Evolutionary conservation across 35 echinoderm and acorn worm species (phyloP).

Genomic region (Apostichopus californicus): DNA sequence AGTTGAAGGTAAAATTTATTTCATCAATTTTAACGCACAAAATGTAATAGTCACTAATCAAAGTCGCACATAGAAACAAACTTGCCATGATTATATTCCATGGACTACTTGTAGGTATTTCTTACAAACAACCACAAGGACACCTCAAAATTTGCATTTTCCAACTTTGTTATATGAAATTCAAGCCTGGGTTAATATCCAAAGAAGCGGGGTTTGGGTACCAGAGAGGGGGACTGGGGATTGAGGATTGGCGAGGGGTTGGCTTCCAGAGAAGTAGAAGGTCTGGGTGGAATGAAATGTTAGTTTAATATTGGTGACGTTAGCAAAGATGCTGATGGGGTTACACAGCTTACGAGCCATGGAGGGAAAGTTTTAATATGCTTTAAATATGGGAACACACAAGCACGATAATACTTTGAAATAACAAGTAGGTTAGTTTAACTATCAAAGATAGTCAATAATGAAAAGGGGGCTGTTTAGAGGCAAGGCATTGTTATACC

Average conservation of each 20-base stretch:
- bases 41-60: no score
- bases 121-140: background rate
- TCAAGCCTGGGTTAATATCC: background rate
- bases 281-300: background rate
- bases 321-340: background rate
- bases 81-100: background rate
- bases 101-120: background rate
- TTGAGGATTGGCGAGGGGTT: background rate
- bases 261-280: background rate
- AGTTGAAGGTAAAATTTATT: background rate
- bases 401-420: background rate
- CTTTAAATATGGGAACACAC: background rate
- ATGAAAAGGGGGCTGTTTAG: no score
- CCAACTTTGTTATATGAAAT: background rate
- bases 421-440: background rate
- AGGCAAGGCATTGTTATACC: no score
- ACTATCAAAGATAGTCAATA: background rate
- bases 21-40: no score
- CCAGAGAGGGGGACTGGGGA: background rate
- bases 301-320: background rate
- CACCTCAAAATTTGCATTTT: constrained; percentile 21
- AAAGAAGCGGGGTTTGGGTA: background rate
- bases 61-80: no score
- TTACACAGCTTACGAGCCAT: background rate
- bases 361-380: background rate